Percentiles rank a stretch among this genome's conserved stretches.
phyloP scores from a whole-genome alignment of 2,888 invertebrate species.

The Drosophila hamatofila region DNA sequence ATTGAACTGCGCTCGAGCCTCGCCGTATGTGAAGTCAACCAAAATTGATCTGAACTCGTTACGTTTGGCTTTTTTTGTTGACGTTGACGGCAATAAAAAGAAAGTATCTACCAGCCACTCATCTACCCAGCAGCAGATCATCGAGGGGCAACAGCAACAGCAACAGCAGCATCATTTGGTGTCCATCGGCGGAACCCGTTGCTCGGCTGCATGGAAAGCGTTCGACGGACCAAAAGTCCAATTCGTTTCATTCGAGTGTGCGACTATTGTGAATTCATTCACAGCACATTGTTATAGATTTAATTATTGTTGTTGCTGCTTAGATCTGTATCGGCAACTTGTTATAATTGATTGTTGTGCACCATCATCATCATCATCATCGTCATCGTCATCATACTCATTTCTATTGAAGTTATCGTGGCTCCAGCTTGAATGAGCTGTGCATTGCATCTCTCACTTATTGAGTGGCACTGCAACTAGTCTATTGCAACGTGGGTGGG shows the following conservation, averaged over 20 bases:
- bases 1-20: conserved; percentile 61
- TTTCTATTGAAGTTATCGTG: conserved; percentile 24
- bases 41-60: conserved; percentile 81
- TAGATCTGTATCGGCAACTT: conserved; percentile 62
- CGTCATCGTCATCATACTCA: conserved; percentile 21
- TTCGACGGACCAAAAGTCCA: conserved; percentile 50
- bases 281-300: conserved; percentile 30
- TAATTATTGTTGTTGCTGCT: conserved; percentile 22
- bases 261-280: conserved; percentile 53
- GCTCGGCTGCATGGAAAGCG: conserved; percentile 61
- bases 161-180: conserved; percentile 14
- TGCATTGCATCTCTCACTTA: conserved; percentile 28
- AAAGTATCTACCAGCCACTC: conserved; percentile 69
- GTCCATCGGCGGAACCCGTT: conserved; percentile 20
- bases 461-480: conserved; percentile 38
- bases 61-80: conserved; percentile 63
- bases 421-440: conserved; percentile 49
- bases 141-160: conserved; percentile 8
- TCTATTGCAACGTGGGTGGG: conserved; percentile 12
- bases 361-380: conserved; percentile 70
- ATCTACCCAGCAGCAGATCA: conserved; percentile 34
- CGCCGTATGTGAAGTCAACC: conserved; percentile 70
- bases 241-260: conserved; percentile 66
- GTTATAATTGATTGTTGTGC: conserved; percentile 80
- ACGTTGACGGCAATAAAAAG: conserved; percentile 77